Base-by-base conservation (phyloP, 2,888 invertebrate species). In the Oegoconia quadripuncta region DNA sequence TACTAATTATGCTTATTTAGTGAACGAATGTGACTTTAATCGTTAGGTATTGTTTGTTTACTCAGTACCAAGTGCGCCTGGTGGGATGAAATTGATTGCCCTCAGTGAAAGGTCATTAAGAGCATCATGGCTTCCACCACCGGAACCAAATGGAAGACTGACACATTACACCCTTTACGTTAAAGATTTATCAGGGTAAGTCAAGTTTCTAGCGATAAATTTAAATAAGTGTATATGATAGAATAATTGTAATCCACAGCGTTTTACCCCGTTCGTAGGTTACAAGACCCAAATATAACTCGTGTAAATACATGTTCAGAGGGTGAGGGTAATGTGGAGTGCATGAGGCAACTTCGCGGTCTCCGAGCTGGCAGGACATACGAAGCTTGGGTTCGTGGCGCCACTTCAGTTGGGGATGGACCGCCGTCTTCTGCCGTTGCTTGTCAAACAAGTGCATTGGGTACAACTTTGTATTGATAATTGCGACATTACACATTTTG, bases 331-430 rank as follows among this genome's bases (percentile, higher is more conserved):
- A 62, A 69, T 1, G 59, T 66, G 2, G 86, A 86, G 45, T 87
- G 86, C 49, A 89, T 89, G 64, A 91, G 88, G 56, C 90, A 92
- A 50, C 86, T 92, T 14, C 88, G 93, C 22, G 90, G 92, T 34
- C 88, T 95, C 29, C 89, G 91, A 27, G 90, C 93, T 43, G 91
- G 92, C 44, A 90, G 93, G 56, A 90, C 93, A 38, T 96, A 96
- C 65, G 94, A 95, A 65, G 95, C 96, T 59, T 95, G 95, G 93
- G 94, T 96, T 8, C 91, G 94, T 11, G 96, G 96, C 0, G 93
- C 93, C 22, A 96, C 95, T 0, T 88, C 89, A 1, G 90, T 93
- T 3, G 96, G 96, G 0, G 95, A 95, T 65, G 88, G 88, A 0
- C 87, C 88, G 0, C 77, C 84, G 0, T 81, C 84, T 0, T 59